Conservation (phyloP, 2,888 invertebrate species). For the Panopea generosa region DNA sequence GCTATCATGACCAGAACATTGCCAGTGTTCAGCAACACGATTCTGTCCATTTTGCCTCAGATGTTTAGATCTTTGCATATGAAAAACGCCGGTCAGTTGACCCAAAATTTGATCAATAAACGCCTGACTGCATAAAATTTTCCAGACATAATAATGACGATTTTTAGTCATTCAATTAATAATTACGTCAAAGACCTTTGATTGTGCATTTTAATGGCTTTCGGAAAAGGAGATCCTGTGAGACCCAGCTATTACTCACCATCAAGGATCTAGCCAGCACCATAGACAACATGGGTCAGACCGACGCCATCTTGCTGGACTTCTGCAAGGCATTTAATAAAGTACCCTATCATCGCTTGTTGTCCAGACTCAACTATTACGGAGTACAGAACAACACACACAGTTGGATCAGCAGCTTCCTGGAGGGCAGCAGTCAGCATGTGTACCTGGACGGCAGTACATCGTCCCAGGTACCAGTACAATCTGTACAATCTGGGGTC, state of each 20-base stretch:
- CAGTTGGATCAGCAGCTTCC: conserved; percentile 20
- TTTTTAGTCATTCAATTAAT: no score
- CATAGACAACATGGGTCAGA: neutral
- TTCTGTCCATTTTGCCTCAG: no score
- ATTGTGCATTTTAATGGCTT: no score
- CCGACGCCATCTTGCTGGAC: conserved; percentile 1
- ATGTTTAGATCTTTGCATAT: no score
- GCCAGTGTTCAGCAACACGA: no score
- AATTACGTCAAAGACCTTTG: no score
- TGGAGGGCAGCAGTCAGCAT: conserved; percentile 1
- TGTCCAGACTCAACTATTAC: neutral
- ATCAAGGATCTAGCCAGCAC: neutral
- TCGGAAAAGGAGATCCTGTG: neutral
- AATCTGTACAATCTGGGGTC: conserved; percentile 20
- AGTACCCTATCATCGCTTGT: conserved; percentile 2
- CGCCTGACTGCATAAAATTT: no score
- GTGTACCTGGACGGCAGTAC: neutral
- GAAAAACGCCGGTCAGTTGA: no score
- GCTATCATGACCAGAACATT: no score
- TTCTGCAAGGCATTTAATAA: conserved; percentile 18
- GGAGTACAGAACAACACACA: neutral
- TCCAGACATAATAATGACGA: no score
- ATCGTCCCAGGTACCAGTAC: no score
- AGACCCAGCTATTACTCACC: neutral
- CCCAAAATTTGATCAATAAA: no score